Evolutionary conservation across 2,113 vertebrate species (phyloP), one percentile per base, ranked within the genome.

Genomic region (Anoplopoma fimbria): DNA sequence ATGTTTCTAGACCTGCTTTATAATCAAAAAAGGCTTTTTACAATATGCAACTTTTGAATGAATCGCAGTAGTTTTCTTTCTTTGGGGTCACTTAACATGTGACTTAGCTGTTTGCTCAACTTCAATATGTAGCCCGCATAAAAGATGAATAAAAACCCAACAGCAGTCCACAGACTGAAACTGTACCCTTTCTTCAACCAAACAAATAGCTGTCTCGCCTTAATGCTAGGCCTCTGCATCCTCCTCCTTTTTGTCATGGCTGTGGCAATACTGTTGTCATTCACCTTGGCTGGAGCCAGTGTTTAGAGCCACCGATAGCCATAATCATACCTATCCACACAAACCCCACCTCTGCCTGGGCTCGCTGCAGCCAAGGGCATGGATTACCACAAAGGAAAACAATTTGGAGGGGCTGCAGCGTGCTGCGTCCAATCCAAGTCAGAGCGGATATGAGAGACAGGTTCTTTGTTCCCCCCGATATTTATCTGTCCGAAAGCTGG

Each of bases 291-390:
- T 68, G 68, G 55, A 88, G 87, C 42, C 70, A 9, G 79, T 79
- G 79, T 82, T 91, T 90, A 88, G 53, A 77, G 82, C 77, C 69
- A 89, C 58, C 31, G 6, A 87, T 76, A 70, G 82, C 86, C 82
- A 87, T 92, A 91, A 92, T 93, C 79, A 89, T 79, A 86, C 80
- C 84, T 65, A 83, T 87, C 79, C 71, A 31, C 74, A 77, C 81
- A 77, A 65, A 76, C 47, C 49, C 23, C n/a, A 61, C 68, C 58
- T 55, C 68, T 38, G 69, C 53, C 77, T 33, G 27, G 47, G 61
- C 47, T 69, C 25, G 8, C 53, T 53, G 51, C 84, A 75, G 63
- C 71, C 84, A 86, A 89, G 85, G 82, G 76, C 79, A 89, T 3
- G 33, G 85, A 88, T 84, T 87, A 79, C 82, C 53, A 77, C 40